Evolutionary conservation across 2,113 vertebrate species (phyloP).

Genomic region (Paracanthobrama guichenoti): DNA sequence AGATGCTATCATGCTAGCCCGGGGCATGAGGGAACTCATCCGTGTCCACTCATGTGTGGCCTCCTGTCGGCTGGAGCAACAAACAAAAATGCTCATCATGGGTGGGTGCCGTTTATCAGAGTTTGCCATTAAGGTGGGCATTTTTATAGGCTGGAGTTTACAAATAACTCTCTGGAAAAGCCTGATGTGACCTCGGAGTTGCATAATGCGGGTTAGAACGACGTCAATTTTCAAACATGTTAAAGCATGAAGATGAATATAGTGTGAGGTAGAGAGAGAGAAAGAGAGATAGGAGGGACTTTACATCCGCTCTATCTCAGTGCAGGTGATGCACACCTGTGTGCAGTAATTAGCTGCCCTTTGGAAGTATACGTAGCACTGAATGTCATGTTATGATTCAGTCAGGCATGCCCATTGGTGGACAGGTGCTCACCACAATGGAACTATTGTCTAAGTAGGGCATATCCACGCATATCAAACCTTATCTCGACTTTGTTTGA

Average conservation of each 20-base stretch:
- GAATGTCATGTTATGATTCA: constrained; percentile 52
- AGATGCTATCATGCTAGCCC: constrained; percentile 56
- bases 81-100: constrained; percentile 62
- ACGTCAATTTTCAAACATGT: constrained; percentile 57
- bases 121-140: constrained; percentile 53
- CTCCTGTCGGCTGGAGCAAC: constrained; percentile 55
- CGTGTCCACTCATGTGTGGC: constrained; percentile 60
- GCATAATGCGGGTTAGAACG: constrained; percentile 44
- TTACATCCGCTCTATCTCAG: constrained; percentile 45
- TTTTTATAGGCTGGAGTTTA: constrained; percentile 61
- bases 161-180: constrained; percentile 62
- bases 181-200: constrained; percentile 63
- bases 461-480: constrained; percentile 46
- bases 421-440: constrained; percentile 61
- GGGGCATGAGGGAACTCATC: constrained; percentile 55
- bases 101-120: constrained; percentile 69
- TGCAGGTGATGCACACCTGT: constrained; percentile 52
- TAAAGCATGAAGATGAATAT: constrained; percentile 58
- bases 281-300: not conserved
- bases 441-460: constrained; percentile 43
- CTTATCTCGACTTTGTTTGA: constrained; percentile 57
- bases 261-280: constrained; percentile 15
- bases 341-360: constrained; percentile 58
- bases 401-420: constrained; percentile 48
- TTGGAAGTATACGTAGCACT: constrained; percentile 50